Evolutionary conservation across 2,113 vertebrate genomes (phyloP).

Genomic region (Alectura lathami): DNA sequence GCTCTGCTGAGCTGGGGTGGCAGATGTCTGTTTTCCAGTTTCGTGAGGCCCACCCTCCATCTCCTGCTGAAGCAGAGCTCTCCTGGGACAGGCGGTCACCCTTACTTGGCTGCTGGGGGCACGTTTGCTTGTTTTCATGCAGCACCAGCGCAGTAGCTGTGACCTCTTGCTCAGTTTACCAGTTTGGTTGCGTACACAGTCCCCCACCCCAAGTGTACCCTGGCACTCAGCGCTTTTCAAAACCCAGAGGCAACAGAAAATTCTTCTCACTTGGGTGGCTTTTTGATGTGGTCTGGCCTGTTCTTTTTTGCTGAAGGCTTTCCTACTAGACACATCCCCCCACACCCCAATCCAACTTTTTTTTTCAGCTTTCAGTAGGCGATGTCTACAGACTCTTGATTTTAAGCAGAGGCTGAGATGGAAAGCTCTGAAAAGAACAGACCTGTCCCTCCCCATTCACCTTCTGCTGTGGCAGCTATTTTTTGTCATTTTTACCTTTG

Average conservation of each 20-base stretch:
- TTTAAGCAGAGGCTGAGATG: conserved; percentile 12
- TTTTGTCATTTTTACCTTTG: conserved; percentile 30
- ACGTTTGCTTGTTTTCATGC: accelerated
- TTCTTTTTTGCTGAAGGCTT: conserved; percentile 13
- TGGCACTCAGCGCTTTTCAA: neutral
- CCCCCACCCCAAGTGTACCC: neutral
- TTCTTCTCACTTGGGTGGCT: conserved; percentile 41
- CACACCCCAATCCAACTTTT: neutral
- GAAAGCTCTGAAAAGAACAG: conserved; percentile 55
- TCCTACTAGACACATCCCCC: neutral
- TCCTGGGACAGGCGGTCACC: neutral
- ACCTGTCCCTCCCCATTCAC: conserved; percentile 50
- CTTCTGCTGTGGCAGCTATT: conserved; percentile 67
- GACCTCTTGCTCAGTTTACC: neutral
- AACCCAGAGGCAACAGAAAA: conserved; percentile 24
- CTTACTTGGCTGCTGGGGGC: neutral
- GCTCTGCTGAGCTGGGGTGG: neutral
- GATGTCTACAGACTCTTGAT: conserved; percentile 30
- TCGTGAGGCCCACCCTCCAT: neutral
- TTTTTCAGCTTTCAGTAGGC: conserved; percentile 38
- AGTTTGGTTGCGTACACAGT: neutral
- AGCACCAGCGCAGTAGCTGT: accelerated
- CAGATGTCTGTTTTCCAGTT: neutral
- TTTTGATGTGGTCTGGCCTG: conserved; percentile 41
- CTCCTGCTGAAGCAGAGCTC: neutral